Conservation (phyloP, 2,797 vertebrate species). For the Sebastes kiyomatsui region DNA sequence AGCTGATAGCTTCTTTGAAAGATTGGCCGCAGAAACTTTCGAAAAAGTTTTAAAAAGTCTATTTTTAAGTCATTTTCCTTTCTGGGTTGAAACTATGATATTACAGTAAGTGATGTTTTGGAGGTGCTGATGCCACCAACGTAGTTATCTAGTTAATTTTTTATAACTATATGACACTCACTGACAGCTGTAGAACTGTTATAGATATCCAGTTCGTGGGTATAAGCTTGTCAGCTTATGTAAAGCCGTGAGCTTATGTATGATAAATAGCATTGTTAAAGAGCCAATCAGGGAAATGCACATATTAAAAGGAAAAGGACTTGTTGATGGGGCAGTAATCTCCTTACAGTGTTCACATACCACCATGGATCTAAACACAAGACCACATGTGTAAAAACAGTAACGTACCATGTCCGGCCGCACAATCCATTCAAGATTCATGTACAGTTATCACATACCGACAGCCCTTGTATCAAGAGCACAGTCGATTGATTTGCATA, state of each 20-base stretch:
- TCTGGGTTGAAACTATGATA: neutral
- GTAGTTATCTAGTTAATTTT: neutral
- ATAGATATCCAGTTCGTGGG: conserved; percentile 16
- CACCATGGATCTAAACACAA: conserved; percentile 28
- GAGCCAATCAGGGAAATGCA: conserved; percentile 36
- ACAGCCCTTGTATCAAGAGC: conserved; percentile 34
- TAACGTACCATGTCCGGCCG: conserved; percentile 30
- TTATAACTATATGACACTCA: neutral
- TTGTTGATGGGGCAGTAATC: conserved; percentile 45
- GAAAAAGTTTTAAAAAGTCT: neutral
- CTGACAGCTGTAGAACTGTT: conserved; percentile 31
- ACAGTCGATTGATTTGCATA: conserved; percentile 33
- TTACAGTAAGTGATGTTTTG: neutral
- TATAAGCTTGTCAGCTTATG: conserved; percentile 44
- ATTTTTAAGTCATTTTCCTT: neutral
- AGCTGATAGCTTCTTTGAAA: neutral
- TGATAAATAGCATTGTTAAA: conserved; percentile 38
- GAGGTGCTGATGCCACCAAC: neutral
- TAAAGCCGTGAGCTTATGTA: conserved; percentile 36
- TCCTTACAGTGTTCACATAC: conserved; percentile 32
- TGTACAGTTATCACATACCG: conserved; percentile 33
- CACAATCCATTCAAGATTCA: conserved; percentile 34
- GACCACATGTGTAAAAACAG: conserved; percentile 24
- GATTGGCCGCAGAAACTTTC: neutral
- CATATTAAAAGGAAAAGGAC: conserved; percentile 44